phyloP scores from a whole-genome alignment of 2,113 vertebrate species.

The Erythrocercus mccallii region DNA sequence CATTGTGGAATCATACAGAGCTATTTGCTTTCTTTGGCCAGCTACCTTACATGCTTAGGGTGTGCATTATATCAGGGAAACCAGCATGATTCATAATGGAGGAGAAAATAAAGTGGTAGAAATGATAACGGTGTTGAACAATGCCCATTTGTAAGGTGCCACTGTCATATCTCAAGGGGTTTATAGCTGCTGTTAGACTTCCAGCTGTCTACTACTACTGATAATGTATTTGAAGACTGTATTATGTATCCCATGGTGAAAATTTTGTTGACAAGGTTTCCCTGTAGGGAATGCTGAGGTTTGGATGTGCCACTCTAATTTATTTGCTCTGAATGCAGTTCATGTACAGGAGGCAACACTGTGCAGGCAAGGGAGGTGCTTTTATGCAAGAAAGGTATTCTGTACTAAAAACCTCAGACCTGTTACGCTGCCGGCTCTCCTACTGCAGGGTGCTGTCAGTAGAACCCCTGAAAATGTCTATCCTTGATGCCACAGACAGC shows the following conservation, averaged over 20 bases:
- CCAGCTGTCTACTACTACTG: not conserved
- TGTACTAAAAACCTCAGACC: not conserved
- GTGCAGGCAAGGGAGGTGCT: not conserved
- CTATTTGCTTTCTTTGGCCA: not conserved
- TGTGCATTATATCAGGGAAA: not conserved
- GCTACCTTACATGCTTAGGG: not conserved
- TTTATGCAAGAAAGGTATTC: not conserved
- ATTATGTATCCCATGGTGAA: not conserved
- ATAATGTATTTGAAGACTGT: not conserved
- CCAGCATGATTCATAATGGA: not conserved
- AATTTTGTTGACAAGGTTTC: not conserved
- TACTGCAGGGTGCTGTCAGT: not conserved
- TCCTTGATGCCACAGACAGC: not conserved
- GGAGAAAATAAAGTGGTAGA: not conserved
- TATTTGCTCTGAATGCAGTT: not conserved
- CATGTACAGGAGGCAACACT: not conserved
- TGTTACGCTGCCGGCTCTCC: not conserved
- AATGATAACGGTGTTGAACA: not conserved
- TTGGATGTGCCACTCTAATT: not conserved
- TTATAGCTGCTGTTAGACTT: slow-evolving; percentile 9
- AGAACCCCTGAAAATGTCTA: not conserved
- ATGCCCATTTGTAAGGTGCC: not conserved
- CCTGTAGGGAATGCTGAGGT: not conserved
- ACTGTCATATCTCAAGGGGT: not conserved
- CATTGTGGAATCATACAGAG: not conserved